A percentile compares a stretch with the other conserved stretches of the same genome.
These are phyloP conservation scores for Pituophis catenifer DNA, from an alignment of 2,113 vertebrate genomes.

Conservation along the genomic window DNA sequence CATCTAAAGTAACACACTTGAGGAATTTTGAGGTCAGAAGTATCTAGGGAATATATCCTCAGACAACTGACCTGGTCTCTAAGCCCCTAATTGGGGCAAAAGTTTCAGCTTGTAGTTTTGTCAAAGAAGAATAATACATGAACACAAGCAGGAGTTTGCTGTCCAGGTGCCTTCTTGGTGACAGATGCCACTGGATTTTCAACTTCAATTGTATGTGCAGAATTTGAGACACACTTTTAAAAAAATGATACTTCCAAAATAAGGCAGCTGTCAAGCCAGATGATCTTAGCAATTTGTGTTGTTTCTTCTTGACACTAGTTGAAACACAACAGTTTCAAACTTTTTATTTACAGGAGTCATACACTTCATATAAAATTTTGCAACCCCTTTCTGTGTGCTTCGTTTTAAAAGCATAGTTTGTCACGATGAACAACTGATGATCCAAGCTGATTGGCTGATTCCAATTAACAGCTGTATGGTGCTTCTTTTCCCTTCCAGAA, in stretches of 20 bases:
- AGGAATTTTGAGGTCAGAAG: constrained; percentile 2
- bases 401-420: neutral
- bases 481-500: neutral
- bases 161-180: constrained; percentile 8
- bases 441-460: neutral
- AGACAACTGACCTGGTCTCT: neutral
- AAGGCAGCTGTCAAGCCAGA: constrained; percentile 25
- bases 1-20: neutral
- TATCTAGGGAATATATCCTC: constrained; percentile 2
- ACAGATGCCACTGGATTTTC: constrained; percentile 28
- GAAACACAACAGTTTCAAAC: constrained; percentile 8
- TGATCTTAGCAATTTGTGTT: neutral
- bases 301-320: constrained; percentile 5
- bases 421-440: neutral
- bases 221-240: neutral
- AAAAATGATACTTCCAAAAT: constrained; percentile 1
- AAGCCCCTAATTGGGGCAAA: constrained; percentile 17
- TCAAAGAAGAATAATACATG: constrained; percentile 17
- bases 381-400: neutral
- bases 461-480: neutral
- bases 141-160: constrained; percentile 12
- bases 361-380: neutral
- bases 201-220: constrained; percentile 19
- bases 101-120: neutral
- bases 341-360: constrained; percentile 3